phyloP scores from a whole-genome alignment of 92 coral and sea anemone genomes.

The Palythoa heliodiscus region DNA sequence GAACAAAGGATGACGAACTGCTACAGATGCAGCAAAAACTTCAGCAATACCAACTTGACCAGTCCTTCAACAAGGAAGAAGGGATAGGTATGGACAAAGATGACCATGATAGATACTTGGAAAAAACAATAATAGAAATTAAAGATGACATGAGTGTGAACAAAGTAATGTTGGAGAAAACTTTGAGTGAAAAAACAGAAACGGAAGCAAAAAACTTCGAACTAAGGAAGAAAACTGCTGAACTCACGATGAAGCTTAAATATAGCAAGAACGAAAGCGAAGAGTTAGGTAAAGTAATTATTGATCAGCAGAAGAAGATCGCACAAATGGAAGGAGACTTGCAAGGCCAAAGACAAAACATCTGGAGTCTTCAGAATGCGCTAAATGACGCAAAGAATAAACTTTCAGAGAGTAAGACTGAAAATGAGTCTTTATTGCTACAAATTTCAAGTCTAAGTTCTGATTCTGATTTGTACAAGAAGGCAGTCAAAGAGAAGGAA shows the following conservation, averaged over 20 bases:
- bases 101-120: not conserved
- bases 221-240: slow-evolving; percentile 18
- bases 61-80: not conserved
- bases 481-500: slow-evolving; percentile 6
- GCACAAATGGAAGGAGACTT: slow-evolving; percentile 2
- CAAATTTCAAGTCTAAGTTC: slow-evolving; percentile 9
- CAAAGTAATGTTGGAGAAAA: not conserved
- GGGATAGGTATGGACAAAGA: not conserved
- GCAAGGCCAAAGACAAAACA: not conserved
- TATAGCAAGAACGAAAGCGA: slow-evolving; percentile 21
- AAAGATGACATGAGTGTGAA: slow-evolving; percentile 7
- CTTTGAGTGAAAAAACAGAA: slow-evolving; percentile 24
- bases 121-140: not conserved
- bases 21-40: slow-evolving; percentile 12
- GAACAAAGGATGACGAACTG: slow-evolving; percentile 11
- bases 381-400: not conserved
- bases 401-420: not conserved
- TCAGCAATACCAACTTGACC: not conserved
- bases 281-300: not conserved
- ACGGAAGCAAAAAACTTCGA: slow-evolving; percentile 8
- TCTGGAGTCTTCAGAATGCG: slow-evolving; percentile 16
- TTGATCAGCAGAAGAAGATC: slow-evolving; percentile 9
- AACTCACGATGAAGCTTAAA: not conserved
- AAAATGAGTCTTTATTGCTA: not conserved
- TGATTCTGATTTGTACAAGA: slow-evolving; percentile 17